Percentiles rank a stretch among this genome's conserved stretches.
phyloP scores from a whole-genome alignment of 2,113 vertebrate genomes.

The Notechis scutatus region DNA sequence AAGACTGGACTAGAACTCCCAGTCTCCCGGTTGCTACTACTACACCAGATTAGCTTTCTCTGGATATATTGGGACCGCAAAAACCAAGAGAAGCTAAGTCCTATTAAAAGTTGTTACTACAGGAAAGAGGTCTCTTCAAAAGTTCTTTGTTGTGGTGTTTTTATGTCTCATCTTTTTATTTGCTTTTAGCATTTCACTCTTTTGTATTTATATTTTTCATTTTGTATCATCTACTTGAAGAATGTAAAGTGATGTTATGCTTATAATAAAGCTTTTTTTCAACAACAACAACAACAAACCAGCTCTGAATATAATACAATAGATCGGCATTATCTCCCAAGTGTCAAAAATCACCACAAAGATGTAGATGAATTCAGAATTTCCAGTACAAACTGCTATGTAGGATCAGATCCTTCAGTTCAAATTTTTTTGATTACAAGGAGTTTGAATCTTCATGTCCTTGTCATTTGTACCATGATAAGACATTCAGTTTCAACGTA shows the following conservation, averaged over 20 bases:
- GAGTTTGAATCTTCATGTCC: neutral
- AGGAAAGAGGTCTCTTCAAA: neutral
- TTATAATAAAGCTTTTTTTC: neutral
- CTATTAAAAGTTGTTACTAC: neutral
- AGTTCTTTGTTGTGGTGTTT: neutral
- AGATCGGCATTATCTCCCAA: constrained; percentile 42
- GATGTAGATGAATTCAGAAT: constrained; percentile 21
- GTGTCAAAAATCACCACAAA: constrained; percentile 46
- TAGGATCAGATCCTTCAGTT: constrained; percentile 32
- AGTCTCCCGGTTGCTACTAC: neutral
- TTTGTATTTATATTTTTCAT: neutral
- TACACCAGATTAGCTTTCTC: neutral
- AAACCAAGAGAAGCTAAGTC: neutral
- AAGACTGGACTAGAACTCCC: neutral
- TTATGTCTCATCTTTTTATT: neutral
- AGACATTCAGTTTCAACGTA: neutral
- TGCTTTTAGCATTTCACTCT: neutral
- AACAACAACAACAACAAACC: neutral
- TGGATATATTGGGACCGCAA: neutral
- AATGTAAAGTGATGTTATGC: neutral
- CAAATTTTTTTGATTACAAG: neutral
- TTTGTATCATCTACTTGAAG: neutral
- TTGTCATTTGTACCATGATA: constrained; percentile 28
- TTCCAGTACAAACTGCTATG: constrained; percentile 38
- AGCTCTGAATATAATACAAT: constrained; percentile 38